These are phyloP conservation scores for Pangasianodon hypophthalmus DNA, from an alignment of 2,113 vertebrate species.

Conservation along the genomic window DNA sequence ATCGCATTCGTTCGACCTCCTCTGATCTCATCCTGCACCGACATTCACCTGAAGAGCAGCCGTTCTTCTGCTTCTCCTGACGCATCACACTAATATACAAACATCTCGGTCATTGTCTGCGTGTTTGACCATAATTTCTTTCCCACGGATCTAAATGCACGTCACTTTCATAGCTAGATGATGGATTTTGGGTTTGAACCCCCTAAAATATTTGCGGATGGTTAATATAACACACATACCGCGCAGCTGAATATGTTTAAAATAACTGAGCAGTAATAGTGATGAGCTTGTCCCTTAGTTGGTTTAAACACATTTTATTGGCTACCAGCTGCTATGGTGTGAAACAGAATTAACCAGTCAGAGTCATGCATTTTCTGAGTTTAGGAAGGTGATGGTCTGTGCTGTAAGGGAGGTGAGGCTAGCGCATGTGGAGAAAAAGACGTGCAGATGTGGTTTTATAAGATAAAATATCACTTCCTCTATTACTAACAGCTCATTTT, in stretches of 20 bases:
- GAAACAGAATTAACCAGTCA: background rate
- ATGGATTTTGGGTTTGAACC: background rate
- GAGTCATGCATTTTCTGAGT: background rate
- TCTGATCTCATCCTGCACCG: no score
- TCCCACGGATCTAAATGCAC: background rate
- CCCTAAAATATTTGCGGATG: background rate
- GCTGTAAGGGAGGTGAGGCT: background rate
- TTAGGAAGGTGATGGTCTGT: background rate
- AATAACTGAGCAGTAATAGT: background rate
- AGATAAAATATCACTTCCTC: background rate
- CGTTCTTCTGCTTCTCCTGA: background rate
- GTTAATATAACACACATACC: background rate
- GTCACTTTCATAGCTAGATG: no score
- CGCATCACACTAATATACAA: background rate
- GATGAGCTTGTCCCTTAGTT: background rate
- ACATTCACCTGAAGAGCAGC: background rate
- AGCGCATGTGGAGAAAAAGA: no score
- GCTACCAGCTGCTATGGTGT: background rate
- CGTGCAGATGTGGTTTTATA: background rate
- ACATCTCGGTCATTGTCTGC: background rate
- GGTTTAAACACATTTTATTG: background rate
- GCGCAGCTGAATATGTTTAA: no score
- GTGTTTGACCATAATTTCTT: no score
- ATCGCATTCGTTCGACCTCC: background rate
- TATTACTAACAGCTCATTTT: background rate